Evolutionary conservation across 2,113 vertebrate genomes (phyloP), one percentile per base, ranked within the genome.

Genomic region (Pteronura brasiliensis): DNA sequence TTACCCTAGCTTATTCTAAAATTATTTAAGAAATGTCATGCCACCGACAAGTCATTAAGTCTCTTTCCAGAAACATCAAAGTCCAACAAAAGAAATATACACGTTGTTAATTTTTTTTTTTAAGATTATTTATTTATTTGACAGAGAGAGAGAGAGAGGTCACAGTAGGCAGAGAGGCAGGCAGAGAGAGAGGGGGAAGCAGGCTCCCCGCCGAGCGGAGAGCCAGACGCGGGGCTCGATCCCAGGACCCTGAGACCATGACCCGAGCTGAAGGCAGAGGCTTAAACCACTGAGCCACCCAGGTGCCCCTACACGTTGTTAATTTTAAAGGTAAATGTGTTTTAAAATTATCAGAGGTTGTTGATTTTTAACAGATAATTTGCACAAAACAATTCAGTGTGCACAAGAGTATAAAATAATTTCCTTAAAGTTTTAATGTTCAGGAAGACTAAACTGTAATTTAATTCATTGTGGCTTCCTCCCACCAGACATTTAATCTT

Each of bases 31-130:
- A 31, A 94, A 18, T 83, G 2, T 72, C 65, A 87, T 86, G 34
- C 57, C 23, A 88, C 23, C 76, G 63, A 63, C 17, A 96, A 84
- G 17, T 44, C 36, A 94, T 76, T 77, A 49, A 90, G 7, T 79
- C 34, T 88, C 61, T 88, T 93, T 81, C 18, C 49, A 79, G 25
- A n/a, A 88, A 98, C 44, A 91, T 92, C 63, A 79, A 89, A 95
- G 6, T 63, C 29, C 20, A 82, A 63, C 39, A 88, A 77, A 92
- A 96, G 25, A 82, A 94, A 90, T 39, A 79, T 6, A 25, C 1
- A 79, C 1, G 11, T 39, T 72, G 74, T 71, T 47, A 72, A 67
- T 29, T 87, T 80, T 29, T n/a, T n/a, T n/a, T n/a, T n/a, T n/a
- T n/a, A n/a, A n/a, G n/a, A n/a, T n/a, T n/a, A n/a, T n/a, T n/a